A percentile compares a stretch with the other conserved stretches of the same genome.
Conservation (phyloP, 37 sponge, comb jelly and placozoan genomes). For the Cladorhizidae sp. region DNA sequence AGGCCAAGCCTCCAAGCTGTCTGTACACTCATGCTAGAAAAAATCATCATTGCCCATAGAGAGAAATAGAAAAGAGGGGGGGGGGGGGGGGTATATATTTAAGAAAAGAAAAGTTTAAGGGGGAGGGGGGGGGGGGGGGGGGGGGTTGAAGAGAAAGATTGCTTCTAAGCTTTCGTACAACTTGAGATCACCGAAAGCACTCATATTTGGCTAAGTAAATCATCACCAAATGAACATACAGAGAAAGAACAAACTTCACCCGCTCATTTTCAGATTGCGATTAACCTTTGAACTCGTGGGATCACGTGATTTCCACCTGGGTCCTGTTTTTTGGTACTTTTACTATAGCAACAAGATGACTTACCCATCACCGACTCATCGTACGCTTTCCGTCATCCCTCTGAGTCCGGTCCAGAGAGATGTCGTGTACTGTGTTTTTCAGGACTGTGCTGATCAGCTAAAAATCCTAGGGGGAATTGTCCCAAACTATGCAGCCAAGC, state of each 20-base stretch:
- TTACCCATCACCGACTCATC: neutral
- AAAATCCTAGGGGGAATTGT: constrained; percentile 80
- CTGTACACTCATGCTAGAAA: neutral
- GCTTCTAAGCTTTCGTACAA: neutral
- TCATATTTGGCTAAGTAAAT: constrained; percentile 32
- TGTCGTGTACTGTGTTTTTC: constrained; percentile 62
- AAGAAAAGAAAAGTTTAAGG: constrained; percentile 19
- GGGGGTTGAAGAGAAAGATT: constrained; percentile 26
- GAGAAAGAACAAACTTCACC: neutral
- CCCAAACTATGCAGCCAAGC: constrained; percentile 47
- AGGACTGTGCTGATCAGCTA: constrained; percentile 85
- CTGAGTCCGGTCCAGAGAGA: constrained; percentile 36
- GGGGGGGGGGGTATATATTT: constrained; percentile 9
- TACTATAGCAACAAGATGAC: neutral
- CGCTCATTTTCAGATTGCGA: neutral
- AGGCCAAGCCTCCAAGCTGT: neutral
- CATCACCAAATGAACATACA: constrained; percentile 13
- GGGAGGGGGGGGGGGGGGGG: constrained; percentile 30
- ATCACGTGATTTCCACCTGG: constrained; percentile 4
- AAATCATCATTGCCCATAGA: constrained; percentile 14
- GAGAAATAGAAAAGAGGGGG: constrained; percentile 19
- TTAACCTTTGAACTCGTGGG: too few relatives aligned
- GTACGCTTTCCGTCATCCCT: neutral
- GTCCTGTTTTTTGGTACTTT: too few relatives aligned
- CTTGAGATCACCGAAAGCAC: neutral